These are phyloP conservation scores for Euura lappo DNA, from an alignment of 1,140 invertebrate genomes.

Conservation along the genomic window DNA sequence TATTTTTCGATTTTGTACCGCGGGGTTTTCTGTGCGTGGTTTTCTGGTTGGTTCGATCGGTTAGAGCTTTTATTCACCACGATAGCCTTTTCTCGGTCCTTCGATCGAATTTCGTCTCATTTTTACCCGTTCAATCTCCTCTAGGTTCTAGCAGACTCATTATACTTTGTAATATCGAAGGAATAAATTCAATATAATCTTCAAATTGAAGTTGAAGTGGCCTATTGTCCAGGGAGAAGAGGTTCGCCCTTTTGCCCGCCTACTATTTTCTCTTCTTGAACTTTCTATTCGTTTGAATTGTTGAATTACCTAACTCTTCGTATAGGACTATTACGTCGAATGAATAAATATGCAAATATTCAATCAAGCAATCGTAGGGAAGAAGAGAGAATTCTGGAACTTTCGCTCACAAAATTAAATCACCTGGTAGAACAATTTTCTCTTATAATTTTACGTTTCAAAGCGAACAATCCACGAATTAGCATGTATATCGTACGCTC, in stretches of 20 bases:
- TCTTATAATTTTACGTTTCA: too few relatives aligned
- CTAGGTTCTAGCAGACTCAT: constrained; percentile 6
- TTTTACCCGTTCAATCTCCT: constrained; percentile 11
- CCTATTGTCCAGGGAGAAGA: background rate
- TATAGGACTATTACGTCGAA: too few relatives aligned
- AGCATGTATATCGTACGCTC: too few relatives aligned
- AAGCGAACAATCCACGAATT: too few relatives aligned
- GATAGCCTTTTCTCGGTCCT: constrained; percentile 14
- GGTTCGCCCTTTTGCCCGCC: background rate
- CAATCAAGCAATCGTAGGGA: too few relatives aligned
- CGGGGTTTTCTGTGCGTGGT: background rate
- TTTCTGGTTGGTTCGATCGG: constrained; percentile 6
- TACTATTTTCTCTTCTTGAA: background rate
- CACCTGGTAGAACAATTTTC: too few relatives aligned
- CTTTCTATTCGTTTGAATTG: background rate
- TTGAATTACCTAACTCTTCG: too few relatives aligned
- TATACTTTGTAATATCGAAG: constrained; percentile 11
- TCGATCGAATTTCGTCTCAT: constrained; percentile 20
- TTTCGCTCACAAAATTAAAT: too few relatives aligned
- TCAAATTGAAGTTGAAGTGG: constrained; percentile 15
- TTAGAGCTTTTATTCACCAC: background rate
- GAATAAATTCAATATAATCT: constrained; percentile 16
- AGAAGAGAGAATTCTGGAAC: too few relatives aligned
- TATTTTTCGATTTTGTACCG: background rate
- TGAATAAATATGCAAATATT: too few relatives aligned